Percentiles rank a stretch among this genome's conserved stretches.
phyloP scores from a whole-genome alignment of 1,140 invertebrate species.

The Carcinoscorpius rotundicauda region DNA sequence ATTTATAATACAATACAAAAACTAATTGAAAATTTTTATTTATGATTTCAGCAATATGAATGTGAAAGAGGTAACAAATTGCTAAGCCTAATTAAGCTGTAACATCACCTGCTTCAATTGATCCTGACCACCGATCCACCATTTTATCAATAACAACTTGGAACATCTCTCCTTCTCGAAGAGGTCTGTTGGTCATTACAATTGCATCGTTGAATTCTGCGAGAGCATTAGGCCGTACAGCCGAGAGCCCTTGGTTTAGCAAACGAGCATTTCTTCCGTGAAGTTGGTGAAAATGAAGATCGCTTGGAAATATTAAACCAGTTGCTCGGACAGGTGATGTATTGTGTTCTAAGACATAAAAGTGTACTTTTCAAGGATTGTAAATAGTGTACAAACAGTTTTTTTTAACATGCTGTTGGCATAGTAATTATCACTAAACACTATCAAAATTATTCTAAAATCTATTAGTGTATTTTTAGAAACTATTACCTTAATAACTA shows the following conservation, averaged over 20 bases:
- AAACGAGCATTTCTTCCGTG: constrained; percentile 81
- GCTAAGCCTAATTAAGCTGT: constrained; percentile 13
- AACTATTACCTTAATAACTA: too few relatives aligned
- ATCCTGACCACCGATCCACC: constrained; percentile 83
- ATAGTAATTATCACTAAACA: too few relatives aligned
- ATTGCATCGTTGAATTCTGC: constrained; percentile 92
- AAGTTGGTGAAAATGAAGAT: constrained; percentile 73
- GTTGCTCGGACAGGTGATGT: not conserved
- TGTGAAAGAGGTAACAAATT: constrained; percentile 16
- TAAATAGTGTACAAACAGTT: too few relatives aligned
- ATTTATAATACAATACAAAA: too few relatives aligned
- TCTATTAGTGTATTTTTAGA: too few relatives aligned
- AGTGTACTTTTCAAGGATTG: too few relatives aligned
- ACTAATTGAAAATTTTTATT: too few relatives aligned
- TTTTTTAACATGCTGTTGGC: too few relatives aligned
- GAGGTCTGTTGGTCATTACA: constrained; percentile 71
- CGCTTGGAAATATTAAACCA: constrained; percentile 34
- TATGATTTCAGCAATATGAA: not conserved
- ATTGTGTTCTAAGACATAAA: not conserved
- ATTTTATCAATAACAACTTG: constrained; percentile 82
- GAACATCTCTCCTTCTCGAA: constrained; percentile 82
- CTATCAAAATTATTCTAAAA: too few relatives aligned
- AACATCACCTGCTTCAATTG: constrained; percentile 59
- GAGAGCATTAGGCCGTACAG: constrained; percentile 64
- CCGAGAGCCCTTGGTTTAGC: constrained; percentile 72